Evolutionary conservation across 2,888 invertebrate genomes (phyloP).

Genomic region (Lasioglossum leucozonium): DNA sequence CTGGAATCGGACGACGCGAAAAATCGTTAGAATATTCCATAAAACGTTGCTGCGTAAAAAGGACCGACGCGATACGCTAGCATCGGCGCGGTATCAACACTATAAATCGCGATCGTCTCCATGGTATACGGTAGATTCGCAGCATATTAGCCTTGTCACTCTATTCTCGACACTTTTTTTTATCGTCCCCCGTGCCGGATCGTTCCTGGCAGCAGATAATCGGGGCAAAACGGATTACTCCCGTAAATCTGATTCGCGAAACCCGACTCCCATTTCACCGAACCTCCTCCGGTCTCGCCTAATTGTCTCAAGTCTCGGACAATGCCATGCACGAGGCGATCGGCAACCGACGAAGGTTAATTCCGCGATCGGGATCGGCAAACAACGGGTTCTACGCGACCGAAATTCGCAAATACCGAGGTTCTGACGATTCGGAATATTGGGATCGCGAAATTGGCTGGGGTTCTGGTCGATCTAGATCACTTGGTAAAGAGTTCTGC

Average conservation of each 20-base stretch:
- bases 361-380: neutral
- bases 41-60: no score
- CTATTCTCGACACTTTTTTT: neutral
- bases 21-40: no score
- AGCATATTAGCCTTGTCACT: neutral
- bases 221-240: neutral
- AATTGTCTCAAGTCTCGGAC: neutral
- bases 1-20: no score
- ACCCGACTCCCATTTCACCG: neutral
- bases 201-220: neutral
- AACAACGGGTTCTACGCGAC: neutral
- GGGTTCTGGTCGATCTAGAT: neutral
- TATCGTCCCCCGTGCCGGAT: neutral
- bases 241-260: neutral
- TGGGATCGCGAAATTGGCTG: no score
- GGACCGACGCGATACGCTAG: neutral
- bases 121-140: neutral
- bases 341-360: neutral
- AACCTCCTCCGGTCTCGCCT: neutral
- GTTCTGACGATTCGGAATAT: neutral
- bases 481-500: neutral
- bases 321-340: neutral
- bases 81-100: neutral
- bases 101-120: slow-evolving; percentile 3
- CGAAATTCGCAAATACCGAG: neutral